Percentiles rank a stretch among this genome's conserved stretches.
Evolutionary conservation across 1,140 invertebrate genomes (phyloP).

Genomic region (Thalassaphorura encarpata): DNA sequence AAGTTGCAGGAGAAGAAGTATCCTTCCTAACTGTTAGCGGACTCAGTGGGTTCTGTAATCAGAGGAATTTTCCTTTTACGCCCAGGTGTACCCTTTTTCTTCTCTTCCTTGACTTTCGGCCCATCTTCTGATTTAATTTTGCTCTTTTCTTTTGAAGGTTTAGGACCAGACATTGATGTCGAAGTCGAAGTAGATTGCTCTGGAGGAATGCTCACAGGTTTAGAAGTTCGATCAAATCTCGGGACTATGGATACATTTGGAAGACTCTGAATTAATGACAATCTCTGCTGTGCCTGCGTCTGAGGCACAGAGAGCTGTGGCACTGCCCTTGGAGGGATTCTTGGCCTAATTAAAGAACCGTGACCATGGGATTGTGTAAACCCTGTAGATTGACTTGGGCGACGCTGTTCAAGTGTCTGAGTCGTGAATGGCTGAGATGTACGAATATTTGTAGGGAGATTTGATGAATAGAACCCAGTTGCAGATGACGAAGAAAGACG

Average conservation of each 20-base stretch:
- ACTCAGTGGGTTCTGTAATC: slow-evolving; percentile 23
- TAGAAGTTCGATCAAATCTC: slow-evolving; percentile 28
- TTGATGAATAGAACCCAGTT: not conserved
- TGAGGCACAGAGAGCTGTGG: no score
- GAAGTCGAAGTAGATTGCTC: slow-evolving; percentile 4
- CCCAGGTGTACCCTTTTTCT: slow-evolving; percentile 14
- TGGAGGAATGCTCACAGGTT: slow-evolving; percentile 13
- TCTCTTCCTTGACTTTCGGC: slow-evolving; percentile 13
- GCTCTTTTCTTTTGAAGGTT: not conserved
- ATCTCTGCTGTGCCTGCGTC: no score
- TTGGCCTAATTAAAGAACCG: no score
- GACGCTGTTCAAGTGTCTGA: not conserved
- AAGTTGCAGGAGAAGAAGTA: slow-evolving; percentile 25
- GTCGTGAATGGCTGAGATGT: not conserved
- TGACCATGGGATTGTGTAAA: not conserved
- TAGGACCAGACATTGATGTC: not conserved
- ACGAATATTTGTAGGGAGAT: not conserved
- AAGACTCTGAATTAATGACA: slow-evolving; percentile 25
- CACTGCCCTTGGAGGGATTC: no score
- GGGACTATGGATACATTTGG: slow-evolving; percentile 32
- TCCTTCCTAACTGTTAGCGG: slow-evolving; percentile 32
- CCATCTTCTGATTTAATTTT: slow-evolving; percentile 1
- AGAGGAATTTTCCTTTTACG: slow-evolving; percentile 13
- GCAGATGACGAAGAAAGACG: not conserved
- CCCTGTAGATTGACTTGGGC: not conserved